These are phyloP conservation scores for Theretra japonica DNA, from an alignment of 2,888 invertebrate species.

Conservation along the genomic window DNA sequence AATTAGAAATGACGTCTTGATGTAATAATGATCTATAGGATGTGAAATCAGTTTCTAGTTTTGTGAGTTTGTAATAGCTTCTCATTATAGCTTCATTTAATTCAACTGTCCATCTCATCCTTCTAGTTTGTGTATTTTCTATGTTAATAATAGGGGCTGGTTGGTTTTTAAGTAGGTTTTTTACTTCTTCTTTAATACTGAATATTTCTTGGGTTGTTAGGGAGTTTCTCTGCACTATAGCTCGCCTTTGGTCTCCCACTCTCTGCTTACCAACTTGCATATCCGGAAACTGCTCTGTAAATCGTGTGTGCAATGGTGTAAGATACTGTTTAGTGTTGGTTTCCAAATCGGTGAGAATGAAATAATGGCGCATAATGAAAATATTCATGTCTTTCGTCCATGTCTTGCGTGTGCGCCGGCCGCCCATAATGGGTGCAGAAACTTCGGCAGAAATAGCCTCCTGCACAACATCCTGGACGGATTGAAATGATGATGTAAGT, in stretches of 20 bases:
- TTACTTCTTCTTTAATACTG: slow-evolving; percentile 13
- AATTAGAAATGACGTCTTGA: slow-evolving; percentile 4
- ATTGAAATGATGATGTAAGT: too few relatives aligned
- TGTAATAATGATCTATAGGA: slow-evolving; percentile 6
- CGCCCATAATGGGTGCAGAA: too few relatives aligned
- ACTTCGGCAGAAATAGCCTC: too few relatives aligned
- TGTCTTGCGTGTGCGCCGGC: too few relatives aligned
- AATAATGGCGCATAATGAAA: too few relatives aligned
- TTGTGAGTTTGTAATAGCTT: slow-evolving; percentile 6
- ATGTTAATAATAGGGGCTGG: background rate
- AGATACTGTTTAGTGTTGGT: slow-evolving; percentile 3
- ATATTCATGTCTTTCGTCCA: too few relatives aligned
- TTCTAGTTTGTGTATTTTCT: background rate
- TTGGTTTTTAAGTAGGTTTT: background rate
- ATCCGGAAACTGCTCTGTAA: background rate
- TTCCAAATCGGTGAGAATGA: background rate
- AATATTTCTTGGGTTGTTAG: background rate
- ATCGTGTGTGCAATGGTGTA: background rate
- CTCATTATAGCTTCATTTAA: slow-evolving; percentile 12
- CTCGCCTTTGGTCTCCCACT: background rate
- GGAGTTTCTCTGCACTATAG: background rate
- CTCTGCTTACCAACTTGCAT: slow-evolving; percentile 2
- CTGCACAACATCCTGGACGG: too few relatives aligned
- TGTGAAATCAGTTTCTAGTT: slow-evolving; percentile 14
- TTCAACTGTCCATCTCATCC: background rate